phyloP scores from a whole-genome alignment of 2,888 invertebrate species.

The Saturnia japonica region DNA sequence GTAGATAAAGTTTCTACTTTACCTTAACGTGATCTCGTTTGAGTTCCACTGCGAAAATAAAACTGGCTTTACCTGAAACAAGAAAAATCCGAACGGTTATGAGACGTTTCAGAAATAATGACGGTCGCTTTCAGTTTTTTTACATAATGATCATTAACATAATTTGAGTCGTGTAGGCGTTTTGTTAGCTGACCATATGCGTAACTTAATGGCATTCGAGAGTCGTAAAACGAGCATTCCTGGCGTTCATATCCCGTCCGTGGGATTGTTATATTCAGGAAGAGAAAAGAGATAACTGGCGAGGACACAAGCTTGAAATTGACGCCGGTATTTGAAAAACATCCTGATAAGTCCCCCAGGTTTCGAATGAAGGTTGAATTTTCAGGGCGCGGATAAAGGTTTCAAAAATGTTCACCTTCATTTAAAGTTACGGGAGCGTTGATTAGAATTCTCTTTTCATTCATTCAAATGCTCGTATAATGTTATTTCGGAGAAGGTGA shows the following conservation, averaged over 20 bases:
- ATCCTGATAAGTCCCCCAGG: slow-evolving; percentile 68
- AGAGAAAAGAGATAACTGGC: slow-evolving; percentile 67
- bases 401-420: slow-evolving; percentile 65
- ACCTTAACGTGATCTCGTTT: slow-evolving; percentile 40
- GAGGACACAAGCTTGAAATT: slow-evolving; percentile 61
- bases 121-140: slow-evolving; percentile 52
- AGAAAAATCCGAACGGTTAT: slow-evolving; percentile 43
- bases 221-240: slow-evolving; percentile 57
- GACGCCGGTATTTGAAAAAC: slow-evolving; percentile 70
- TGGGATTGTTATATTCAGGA: slow-evolving; percentile 56
- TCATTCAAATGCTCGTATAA: slow-evolving; percentile 46
- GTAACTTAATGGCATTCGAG: slow-evolving; percentile 58
- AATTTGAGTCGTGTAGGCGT: slow-evolving; percentile 54
- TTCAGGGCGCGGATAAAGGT: slow-evolving; percentile 57
- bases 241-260: slow-evolving; percentile 50
- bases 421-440: slow-evolving; percentile 60
- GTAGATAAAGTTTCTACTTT: slow-evolving; percentile 45
- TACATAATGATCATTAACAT: slow-evolving; percentile 54
- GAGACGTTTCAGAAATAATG: slow-evolving; percentile 58
- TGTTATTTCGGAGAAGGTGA: slow-evolving; percentile 37
- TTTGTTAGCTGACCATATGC: slow-evolving; percentile 47
- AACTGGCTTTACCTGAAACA: slow-evolving; percentile 59
- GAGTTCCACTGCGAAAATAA: slow-evolving; percentile 30
- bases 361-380: slow-evolving; percentile 62
- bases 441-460: slow-evolving; percentile 59